These are phyloP conservation scores for Polylopha cassiicola DNA, from an alignment of 2,888 invertebrate species.

Conservation along the genomic window DNA sequence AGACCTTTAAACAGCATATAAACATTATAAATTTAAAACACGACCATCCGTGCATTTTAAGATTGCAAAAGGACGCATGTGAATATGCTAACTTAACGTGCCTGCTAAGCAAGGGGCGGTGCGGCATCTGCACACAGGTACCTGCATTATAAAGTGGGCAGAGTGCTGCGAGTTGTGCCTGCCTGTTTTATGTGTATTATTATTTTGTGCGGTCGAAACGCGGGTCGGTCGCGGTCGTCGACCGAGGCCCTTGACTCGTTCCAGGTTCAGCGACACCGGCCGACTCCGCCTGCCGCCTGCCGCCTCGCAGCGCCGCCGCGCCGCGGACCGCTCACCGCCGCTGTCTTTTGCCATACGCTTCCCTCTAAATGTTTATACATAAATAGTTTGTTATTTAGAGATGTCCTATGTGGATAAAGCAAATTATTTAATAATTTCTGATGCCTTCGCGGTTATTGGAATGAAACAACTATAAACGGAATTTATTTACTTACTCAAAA, in stretches of 20 bases:
- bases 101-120: no score
- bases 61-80: no score
- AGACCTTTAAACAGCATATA: no score
- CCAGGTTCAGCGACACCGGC: slow-evolving; percentile 68
- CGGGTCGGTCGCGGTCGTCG: slow-evolving; percentile 67
- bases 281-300: slow-evolving; percentile 46
- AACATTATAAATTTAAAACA: no score
- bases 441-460: no score
- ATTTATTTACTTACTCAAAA: no score
- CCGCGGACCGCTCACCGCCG: slow-evolving; percentile 27
- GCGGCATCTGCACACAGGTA: slow-evolving; percentile 17
- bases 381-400: not conserved
- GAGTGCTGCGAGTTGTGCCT: slow-evolving; percentile 26
- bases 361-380: not conserved
- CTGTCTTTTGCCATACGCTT: slow-evolving; percentile 12
- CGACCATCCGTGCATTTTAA: no score
- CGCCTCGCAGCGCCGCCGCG: slow-evolving; percentile 23
- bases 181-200: slow-evolving; percentile 46
- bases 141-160: slow-evolving; percentile 16
- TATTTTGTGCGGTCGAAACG: slow-evolving; percentile 47
- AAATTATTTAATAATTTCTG: no score
- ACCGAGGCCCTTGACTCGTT: slow-evolving; percentile 74
- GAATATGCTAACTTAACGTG: no score
- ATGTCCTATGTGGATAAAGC: no score
- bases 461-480: no score